These are phyloP conservation scores for Mylabris sibirica DNA, from an alignment of 2,888 invertebrate genomes.

Conservation along the genomic window DNA sequence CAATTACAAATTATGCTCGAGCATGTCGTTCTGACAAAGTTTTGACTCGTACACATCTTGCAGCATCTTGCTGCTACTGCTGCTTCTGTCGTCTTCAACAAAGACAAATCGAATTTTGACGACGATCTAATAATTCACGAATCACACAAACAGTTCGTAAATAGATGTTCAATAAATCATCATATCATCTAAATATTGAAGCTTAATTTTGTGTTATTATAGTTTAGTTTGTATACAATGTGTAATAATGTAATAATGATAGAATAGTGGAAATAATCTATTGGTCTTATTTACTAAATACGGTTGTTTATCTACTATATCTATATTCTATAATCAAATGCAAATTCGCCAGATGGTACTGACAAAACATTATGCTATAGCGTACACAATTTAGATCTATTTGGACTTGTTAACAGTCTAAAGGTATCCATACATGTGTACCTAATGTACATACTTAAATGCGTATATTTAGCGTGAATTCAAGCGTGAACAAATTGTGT, in stretches of 20 bases:
- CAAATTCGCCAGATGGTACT: conserved; percentile 16
- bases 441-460: background rate
- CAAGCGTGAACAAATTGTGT: background rate
- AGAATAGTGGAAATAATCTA: background rate
- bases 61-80: background rate
- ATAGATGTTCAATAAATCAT: background rate
- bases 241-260: background rate
- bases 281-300: background rate
- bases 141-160: background rate
- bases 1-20: background rate
- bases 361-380: conserved; percentile 14
- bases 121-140: background rate
- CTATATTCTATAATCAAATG: conserved; percentile 5
- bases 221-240: background rate
- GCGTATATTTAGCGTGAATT: background rate
- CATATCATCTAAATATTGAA: background rate
- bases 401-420: conserved; percentile 5
- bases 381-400: background rate
- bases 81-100: background rate
- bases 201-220: background rate
- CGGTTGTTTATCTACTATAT: background rate
- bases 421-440: background rate
- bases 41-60: background rate
- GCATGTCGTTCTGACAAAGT: background rate
- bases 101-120: conserved; percentile 3